phyloP scores from a whole-genome alignment of 2,797 vertebrate genomes.

The Manis crassicaudata region DNA sequence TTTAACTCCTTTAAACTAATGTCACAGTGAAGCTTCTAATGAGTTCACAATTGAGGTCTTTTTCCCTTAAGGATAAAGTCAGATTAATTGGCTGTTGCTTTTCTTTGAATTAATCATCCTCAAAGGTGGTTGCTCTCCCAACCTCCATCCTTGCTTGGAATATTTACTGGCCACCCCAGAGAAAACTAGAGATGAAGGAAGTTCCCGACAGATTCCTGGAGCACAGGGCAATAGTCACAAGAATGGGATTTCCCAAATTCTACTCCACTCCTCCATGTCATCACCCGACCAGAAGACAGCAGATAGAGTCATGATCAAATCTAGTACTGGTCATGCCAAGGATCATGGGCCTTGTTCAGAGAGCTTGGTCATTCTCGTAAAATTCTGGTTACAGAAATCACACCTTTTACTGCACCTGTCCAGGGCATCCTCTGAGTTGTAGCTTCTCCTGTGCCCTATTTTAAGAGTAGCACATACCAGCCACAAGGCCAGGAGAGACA shows the following conservation, averaged over 20 bases:
- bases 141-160: background rate
- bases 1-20: constrained; percentile 6
- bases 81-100: background rate
- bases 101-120: constrained; percentile 12
- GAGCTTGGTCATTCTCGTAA: background rate
- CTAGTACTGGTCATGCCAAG: background rate
- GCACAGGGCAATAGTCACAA: background rate
- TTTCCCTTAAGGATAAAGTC: constrained; percentile 10
- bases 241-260: background rate
- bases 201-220: background rate
- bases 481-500: background rate
- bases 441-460: background rate
- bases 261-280: background rate
- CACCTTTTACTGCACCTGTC: background rate
- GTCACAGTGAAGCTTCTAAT: constrained; percentile 17
- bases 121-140: background rate
- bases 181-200: background rate
- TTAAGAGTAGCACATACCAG: background rate
- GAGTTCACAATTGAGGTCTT: background rate
- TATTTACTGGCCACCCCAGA: background rate
- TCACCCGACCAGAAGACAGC: background rate
- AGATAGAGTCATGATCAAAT: background rate
- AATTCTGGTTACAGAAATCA: background rate
- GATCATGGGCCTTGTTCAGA: background rate
- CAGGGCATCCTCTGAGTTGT: background rate